A percentile compares a stretch with the other conserved stretches of the same genome.
These are phyloP conservation scores for Discoglossus pictus DNA, from an alignment of 2,797 vertebrate genomes.

Conservation along the genomic window DNA sequence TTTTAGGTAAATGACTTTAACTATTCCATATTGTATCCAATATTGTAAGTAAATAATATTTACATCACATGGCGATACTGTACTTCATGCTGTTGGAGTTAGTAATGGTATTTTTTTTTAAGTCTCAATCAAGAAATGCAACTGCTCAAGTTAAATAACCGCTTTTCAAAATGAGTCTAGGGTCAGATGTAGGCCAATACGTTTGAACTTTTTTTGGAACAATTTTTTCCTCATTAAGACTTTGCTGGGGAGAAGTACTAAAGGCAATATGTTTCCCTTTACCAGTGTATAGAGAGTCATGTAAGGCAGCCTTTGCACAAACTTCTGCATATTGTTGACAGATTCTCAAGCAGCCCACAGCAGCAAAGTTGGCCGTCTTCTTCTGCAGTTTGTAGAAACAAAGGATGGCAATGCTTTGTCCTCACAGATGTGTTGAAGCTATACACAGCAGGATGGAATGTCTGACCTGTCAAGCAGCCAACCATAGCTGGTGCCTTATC, in stretches of 20 bases:
- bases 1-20: background rate
- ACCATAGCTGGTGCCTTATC: slow-evolving; percentile 67
- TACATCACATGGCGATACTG: background rate
- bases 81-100: slow-evolving; percentile 7
- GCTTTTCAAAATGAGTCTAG: slow-evolving; percentile 38
- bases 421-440: slow-evolving; percentile 53
- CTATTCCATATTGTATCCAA: background rate
- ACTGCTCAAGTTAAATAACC: slow-evolving; percentile 32
- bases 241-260: slow-evolving; percentile 41
- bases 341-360: slow-evolving; percentile 53
- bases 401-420: slow-evolving; percentile 58
- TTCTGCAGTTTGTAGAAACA: slow-evolving; percentile 47
- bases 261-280: slow-evolving; percentile 42
- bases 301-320: slow-evolving; percentile 23
- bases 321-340: slow-evolving; percentile 49
- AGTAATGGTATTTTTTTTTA: slow-evolving; percentile 6
- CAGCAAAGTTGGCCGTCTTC: slow-evolving; percentile 29
- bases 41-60: background rate
- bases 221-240: slow-evolving; percentile 40
- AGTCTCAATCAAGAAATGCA: slow-evolving; percentile 27
- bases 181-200: slow-evolving; percentile 40
- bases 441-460: slow-evolving; percentile 57
- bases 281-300: slow-evolving; percentile 33
- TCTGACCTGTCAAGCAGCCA: slow-evolving; percentile 57
- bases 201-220: slow-evolving; percentile 46